Percentiles rank a stretch among this genome's conserved stretches.
Conservation (phyloP, 2,888 invertebrate genomes). For the Panorpa germanica region DNA sequence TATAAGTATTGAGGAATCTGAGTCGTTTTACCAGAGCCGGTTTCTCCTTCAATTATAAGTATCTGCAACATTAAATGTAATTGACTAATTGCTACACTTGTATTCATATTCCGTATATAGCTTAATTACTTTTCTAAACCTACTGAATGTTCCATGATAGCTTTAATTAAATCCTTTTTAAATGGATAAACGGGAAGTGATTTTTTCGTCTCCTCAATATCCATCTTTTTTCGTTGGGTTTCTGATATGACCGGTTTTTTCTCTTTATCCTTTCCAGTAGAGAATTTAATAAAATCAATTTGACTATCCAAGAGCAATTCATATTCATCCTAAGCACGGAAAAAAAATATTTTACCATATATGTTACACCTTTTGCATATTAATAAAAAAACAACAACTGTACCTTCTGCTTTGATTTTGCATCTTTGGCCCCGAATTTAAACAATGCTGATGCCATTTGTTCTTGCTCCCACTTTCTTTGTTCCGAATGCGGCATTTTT, state of each 20-base stretch:
- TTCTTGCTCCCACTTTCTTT: constrained; percentile 95
- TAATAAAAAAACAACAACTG: constrained; percentile 10
- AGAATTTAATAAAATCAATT: constrained; percentile 90
- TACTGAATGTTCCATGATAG: constrained; percentile 74
- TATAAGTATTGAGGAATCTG: constrained; percentile 96
- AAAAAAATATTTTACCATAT: too few species aligned
- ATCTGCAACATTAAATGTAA: constrained; percentile 27
- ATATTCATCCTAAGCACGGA: constrained; percentile 54
- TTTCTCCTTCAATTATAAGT: constrained; percentile 94
- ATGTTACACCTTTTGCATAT: too few species aligned
- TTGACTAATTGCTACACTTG: neutral
- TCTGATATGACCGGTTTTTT: constrained; percentile 43
- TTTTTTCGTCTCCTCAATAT: constrained; percentile 78
- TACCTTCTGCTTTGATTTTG: constrained; percentile 23
- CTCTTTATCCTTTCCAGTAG: constrained; percentile 35
- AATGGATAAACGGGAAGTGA: constrained; percentile 92
- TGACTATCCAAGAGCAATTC: constrained; percentile 89
- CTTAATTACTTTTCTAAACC: constrained; percentile 8
- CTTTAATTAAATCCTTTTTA: constrained; percentile 69
- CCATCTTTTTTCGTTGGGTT: constrained; percentile 50
- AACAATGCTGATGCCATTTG: constrained; percentile 85
- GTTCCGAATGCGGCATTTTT: constrained; percentile 63
- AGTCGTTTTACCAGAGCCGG: constrained; percentile 97
- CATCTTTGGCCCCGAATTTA: constrained; percentile 85
- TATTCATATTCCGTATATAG: neutral